Percentiles rank a stretch among this genome's conserved stretches.
Conservation (phyloP, 2,113 vertebrate species). For the Rhodinocichla rosea region DNA sequence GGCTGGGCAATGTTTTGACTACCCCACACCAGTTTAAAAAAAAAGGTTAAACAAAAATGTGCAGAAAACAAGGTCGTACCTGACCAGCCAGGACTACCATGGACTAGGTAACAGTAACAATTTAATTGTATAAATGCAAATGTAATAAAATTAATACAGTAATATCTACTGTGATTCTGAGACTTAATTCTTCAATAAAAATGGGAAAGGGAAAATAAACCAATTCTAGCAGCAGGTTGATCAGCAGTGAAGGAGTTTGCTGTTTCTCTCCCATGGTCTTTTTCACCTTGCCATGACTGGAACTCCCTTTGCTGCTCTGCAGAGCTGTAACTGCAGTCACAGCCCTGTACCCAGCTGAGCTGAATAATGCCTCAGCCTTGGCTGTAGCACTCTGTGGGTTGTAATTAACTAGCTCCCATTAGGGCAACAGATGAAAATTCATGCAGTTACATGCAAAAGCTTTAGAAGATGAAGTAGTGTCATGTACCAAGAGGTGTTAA, state of each 20-base stretch:
- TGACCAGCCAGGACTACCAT: background rate
- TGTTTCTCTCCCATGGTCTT: background rate
- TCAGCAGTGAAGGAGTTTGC: background rate
- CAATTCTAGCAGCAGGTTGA: background rate
- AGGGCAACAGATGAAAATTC: constrained; percentile 12
- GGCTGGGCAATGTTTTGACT: background rate
- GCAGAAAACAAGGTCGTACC: background rate
- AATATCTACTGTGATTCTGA: background rate
- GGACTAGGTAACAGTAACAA: background rate
- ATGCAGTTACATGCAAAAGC: background rate
- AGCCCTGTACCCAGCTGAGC: background rate
- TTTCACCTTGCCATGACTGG: background rate
- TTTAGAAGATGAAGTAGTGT: background rate
- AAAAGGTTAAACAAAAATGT: background rate
- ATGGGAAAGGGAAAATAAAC: background rate
- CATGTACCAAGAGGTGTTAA: background rate
- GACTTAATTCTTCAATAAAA: background rate
- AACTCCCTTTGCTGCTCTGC: fast-evolving
- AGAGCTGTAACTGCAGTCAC: background rate
- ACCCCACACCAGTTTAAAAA: background rate
- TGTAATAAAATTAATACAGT: background rate
- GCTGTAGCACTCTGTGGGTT: background rate
- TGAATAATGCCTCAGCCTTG: background rate
- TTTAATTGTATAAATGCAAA: background rate
- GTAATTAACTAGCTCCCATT: constrained; percentile 30